Conservation (phyloP, 2,113 vertebrate genomes). For the Marmota monax region DNA sequence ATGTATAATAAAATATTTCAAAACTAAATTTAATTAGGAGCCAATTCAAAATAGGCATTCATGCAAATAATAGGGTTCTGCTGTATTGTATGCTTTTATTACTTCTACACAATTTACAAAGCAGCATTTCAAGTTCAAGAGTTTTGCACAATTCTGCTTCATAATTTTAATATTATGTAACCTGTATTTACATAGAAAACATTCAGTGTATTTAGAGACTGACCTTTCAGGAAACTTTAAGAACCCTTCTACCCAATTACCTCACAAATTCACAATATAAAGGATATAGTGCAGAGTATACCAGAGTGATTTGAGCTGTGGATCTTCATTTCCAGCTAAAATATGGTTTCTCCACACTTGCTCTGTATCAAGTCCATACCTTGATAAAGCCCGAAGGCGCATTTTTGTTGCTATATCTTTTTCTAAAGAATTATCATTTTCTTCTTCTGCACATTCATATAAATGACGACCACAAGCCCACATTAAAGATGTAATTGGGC, state of each 20-base stretch:
- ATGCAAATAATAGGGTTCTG: background rate
- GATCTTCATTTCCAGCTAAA: slow-evolving; percentile 95
- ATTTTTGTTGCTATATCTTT: slow-evolving; percentile 98
- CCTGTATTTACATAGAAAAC: slow-evolving; percentile 44
- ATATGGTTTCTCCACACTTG: slow-evolving; percentile 98
- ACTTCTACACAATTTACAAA: slow-evolving; percentile 60
- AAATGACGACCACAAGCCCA: slow-evolving; percentile 98
- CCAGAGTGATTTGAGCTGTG: slow-evolving; percentile 97
- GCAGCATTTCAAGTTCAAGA: slow-evolving; percentile 31
- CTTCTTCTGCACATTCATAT: slow-evolving; percentile 96
- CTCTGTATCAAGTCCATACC: slow-evolving; percentile 96
- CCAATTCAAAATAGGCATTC: slow-evolving; percentile 8
- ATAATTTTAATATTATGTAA: slow-evolving; percentile 57
- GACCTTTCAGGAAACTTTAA: slow-evolving; percentile 32
- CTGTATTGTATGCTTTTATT: background rate
- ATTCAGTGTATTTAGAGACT: slow-evolving; percentile 20
- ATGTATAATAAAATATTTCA: slow-evolving; percentile 66
- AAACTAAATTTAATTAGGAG: slow-evolving; percentile 62
- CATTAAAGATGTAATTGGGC: slow-evolving; percentile 96
- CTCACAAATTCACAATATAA: slow-evolving; percentile 77
- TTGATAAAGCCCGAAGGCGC: slow-evolving; percentile 95
- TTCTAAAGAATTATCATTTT: slow-evolving; percentile 88
- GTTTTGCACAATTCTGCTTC: slow-evolving; percentile 63
- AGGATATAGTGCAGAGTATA: slow-evolving; percentile 99
- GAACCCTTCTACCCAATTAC: slow-evolving; percentile 21